Evolutionary conservation across 2,888 invertebrate species (phyloP), one percentile per base, ranked within the genome.

Genomic region (Eupithecia insigniata): DNA sequence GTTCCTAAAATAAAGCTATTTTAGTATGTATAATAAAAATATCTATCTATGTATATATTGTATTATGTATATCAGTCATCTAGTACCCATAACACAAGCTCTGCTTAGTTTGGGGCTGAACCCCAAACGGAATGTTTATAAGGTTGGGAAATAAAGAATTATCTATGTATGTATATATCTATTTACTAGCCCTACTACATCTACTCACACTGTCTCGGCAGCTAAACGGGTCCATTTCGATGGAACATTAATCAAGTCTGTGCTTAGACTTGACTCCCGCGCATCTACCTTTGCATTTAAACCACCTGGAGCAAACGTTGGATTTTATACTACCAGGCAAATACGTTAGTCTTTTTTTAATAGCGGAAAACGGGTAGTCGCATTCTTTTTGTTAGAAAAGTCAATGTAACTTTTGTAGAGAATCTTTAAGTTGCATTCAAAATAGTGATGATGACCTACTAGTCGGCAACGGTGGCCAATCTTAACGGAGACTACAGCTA

Each of bases 221-320:
- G 43, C 51, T 64, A 58, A 74, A 34, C 62, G 69, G 68, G 26
- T 72, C 72, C 36, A 61, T 70, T 61, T 69, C 70, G 66, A 70
- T 69, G 30, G 34, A 62, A 62, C 70, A 76, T 78, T 71, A 73
- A 78, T 78, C 76, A 73, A 68, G 51, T 12, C 43, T 28, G 64
- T 73, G 76, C 65, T 73, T 66, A 70, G 71, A 69, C 61, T 58
- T 28, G 65, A 65, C 74, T 65, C 70, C 62, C 66, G 43, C 66
- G 65, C 51, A 60, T 36, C 43, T 43, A 43, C 55, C 22, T 61
- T 61, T 32, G 39, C 65, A 34, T 66, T 61, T 71, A 43, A 39
- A 70, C 39, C n/a, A n/a, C 32, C n/a, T 32, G n/a, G 34, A 10
- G 34, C 34, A 34, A 32, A 61, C n/a, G n/a, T 62, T 62, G 7